These are phyloP conservation scores for Seriola quinqueradiata DNA, from an alignment of 2,113 vertebrate genomes.

Conservation along the genomic window DNA sequence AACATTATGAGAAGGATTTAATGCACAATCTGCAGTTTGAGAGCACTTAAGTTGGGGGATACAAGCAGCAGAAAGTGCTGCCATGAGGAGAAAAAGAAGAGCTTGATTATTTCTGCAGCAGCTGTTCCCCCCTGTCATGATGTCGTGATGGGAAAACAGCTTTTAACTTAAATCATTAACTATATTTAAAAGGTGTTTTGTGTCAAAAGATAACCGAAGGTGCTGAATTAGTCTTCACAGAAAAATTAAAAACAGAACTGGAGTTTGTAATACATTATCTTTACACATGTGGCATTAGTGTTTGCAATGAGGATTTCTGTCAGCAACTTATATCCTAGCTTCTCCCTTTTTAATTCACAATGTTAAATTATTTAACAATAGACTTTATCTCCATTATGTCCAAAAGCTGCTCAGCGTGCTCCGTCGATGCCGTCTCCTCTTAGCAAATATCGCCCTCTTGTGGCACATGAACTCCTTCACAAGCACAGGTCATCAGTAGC, in stretches of 20 bases:
- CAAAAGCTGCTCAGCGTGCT: not conserved
- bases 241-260: not conserved
- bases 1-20: conserved; percentile 26
- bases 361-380: not conserved
- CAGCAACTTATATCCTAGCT: not conserved
- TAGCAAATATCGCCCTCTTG: conserved; percentile 61
- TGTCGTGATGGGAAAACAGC: not conserved
- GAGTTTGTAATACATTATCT: not conserved
- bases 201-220: too few relatives aligned
- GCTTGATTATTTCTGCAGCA: conserved; percentile 9
- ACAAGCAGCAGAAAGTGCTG: conserved; percentile 12
- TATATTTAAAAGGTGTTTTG: not conserved
- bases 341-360: not conserved
- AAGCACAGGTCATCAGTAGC: not conserved
- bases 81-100: conserved; percentile 40
- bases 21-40: conserved; percentile 10
- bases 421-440: not conserved
- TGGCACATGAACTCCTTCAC: conserved; percentile 32
- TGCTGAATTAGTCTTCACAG: not conserved
- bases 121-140: not conserved
- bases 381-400: not conserved
- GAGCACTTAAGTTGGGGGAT: conserved; percentile 25
- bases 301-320: not conserved
- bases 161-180: not conserved
- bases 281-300: not conserved